Conservation (phyloP, 2,797 vertebrate genomes). For the Nannoperca obscura region DNA sequence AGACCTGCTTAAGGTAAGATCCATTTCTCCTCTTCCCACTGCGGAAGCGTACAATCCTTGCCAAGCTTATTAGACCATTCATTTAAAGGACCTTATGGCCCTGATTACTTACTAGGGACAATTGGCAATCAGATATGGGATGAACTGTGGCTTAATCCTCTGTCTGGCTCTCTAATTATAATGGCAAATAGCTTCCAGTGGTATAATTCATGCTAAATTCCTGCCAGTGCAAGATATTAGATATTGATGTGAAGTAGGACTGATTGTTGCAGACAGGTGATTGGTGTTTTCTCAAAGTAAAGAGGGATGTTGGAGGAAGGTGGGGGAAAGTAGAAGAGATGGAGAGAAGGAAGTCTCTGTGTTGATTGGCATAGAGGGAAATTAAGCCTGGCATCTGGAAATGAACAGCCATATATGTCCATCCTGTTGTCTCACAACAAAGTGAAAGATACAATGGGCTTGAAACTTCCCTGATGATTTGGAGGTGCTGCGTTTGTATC, state of each 20-base stretch:
- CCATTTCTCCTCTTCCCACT: conserved; percentile 16
- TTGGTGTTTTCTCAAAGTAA: conserved; percentile 28
- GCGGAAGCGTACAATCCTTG: conserved; percentile 7
- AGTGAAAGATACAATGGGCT: conserved; percentile 14
- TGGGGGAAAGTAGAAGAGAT: neutral
- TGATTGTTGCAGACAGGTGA: conserved; percentile 58
- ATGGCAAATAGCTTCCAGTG: conserved; percentile 52
- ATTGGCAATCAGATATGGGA: conserved; percentile 60
- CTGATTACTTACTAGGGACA: conserved; percentile 55
- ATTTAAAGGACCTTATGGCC: conserved; percentile 50
- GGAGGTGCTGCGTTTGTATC: conserved; percentile 1
- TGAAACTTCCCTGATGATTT: neutral
- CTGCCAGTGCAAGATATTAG: conserved; percentile 49
- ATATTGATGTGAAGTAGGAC: conserved; percentile 44
- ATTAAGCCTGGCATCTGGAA: conserved; percentile 53
- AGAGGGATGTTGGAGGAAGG: conserved; percentile 13
- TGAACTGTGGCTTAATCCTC: conserved; percentile 56
- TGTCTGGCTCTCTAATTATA: conserved; percentile 61
- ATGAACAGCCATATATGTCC: conserved; percentile 36
- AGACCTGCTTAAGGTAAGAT: conserved; percentile 5
- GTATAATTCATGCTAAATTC: conserved; percentile 48
- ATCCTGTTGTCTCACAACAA: conserved; percentile 18
- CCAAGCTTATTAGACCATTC: conserved; percentile 51
- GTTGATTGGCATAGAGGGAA: conserved; percentile 52
- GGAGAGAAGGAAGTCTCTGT: conserved; percentile 5